These are phyloP conservation scores for Erithacus rubecula DNA, from an alignment of 2,797 vertebrate species.

Conservation along the genomic window DNA sequence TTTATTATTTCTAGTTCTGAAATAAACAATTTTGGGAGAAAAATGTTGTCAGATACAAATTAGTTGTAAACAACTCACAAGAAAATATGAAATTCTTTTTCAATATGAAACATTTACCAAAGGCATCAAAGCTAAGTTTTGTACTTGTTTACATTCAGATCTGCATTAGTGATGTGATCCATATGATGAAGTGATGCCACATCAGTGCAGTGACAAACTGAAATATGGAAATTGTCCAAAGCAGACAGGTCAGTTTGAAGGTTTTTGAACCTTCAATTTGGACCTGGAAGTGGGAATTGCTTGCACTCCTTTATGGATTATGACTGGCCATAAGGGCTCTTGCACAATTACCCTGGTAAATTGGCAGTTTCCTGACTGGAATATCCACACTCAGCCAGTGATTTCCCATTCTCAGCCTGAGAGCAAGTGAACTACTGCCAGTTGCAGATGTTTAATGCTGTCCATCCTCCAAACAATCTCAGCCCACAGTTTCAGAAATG, in stretches of 20 bases:
- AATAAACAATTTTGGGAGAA: not conserved
- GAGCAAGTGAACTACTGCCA: not conserved
- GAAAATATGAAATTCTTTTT: not conserved
- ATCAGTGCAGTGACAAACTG: not conserved
- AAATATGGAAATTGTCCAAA: not conserved
- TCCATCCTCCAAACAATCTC: not conserved
- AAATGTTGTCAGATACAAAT: not conserved
- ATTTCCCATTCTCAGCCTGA: not conserved
- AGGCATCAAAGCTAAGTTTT: not conserved
- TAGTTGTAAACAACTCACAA: not conserved
- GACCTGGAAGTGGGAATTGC: not conserved
- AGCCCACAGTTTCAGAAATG: not conserved
- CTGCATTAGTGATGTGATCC: not conserved
- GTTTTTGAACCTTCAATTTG: not conserved
- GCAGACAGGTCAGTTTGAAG: not conserved
- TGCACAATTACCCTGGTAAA: not conserved
- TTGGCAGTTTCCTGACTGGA: not conserved
- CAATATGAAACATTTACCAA: not conserved
- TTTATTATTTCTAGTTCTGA: not conserved
- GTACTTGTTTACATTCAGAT: not conserved
- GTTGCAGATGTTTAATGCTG: not conserved
- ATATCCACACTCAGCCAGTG: not conserved
- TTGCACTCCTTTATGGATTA: not conserved
- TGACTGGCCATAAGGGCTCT: not conserved
- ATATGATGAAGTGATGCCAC: accelerated